Conservation (phyloP, 37 sponge, comb jelly and placozoan genomes). For the Oscarella lobularis region DNA sequence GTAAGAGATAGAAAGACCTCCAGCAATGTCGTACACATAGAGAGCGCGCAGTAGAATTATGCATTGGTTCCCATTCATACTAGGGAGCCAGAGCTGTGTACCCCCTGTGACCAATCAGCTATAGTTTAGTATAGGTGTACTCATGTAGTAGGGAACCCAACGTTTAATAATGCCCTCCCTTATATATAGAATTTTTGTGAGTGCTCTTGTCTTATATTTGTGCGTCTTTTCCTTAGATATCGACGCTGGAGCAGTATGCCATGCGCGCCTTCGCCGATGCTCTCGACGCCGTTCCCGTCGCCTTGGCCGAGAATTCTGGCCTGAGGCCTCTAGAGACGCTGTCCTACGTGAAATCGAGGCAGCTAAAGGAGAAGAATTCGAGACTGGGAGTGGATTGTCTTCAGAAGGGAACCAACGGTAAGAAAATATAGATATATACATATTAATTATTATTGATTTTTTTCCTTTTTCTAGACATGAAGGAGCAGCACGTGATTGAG, state of each 20-base stretch:
- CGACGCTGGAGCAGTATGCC: constrained; percentile 94
- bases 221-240: constrained; percentile 46
- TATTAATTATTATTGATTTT: neutral
- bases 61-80: too few species aligned
- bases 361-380: constrained; percentile 62
- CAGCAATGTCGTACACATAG: too few species aligned
- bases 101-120: too few species aligned
- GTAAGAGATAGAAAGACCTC: too few species aligned
- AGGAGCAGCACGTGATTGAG: constrained; percentile 87
- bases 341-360: constrained; percentile 76
- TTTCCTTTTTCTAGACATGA: constrained; percentile 60
- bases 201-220: neutral
- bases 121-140: too few species aligned
- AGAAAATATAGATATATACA: too few species aligned
- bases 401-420: constrained; percentile 66
- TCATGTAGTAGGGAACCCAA: too few species aligned
- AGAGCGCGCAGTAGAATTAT: too few species aligned
- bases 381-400: constrained; percentile 91
- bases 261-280: constrained; percentile 96
- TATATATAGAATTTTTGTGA: neutral
- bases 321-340: constrained; percentile 74
- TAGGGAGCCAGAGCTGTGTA: too few species aligned
- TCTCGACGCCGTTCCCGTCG: constrained; percentile 85
- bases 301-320: constrained; percentile 94
- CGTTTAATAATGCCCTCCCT: neutral